phyloP scores from a whole-genome alignment of 1,140 invertebrate species.

The roundworm (Caenorhabditis elegans) region DNA sequence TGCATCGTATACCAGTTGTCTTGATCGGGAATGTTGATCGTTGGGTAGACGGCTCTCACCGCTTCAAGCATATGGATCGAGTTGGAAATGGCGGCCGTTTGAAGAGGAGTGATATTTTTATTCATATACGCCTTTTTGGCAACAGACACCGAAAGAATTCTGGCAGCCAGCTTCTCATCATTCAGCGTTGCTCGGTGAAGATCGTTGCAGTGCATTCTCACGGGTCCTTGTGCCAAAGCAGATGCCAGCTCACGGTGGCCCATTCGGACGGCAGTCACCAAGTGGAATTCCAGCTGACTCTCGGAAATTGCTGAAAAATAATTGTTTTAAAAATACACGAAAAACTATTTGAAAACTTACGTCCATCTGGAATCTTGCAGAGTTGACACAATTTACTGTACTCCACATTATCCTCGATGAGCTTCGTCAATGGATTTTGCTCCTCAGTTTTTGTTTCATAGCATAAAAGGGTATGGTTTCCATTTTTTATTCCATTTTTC shows the following conservation, averaged over 20 bases:
- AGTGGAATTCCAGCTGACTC: constrained; percentile 17
- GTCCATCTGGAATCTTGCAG: background rate
- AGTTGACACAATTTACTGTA: constrained; percentile 13
- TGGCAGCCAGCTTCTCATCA: constrained; percentile 56
- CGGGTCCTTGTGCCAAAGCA: constrained; percentile 60
- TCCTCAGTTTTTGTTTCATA: constrained; percentile 46
- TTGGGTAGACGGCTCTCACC: constrained; percentile 67
- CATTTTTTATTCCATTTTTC: constrained; percentile 68
- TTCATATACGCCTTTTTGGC: constrained; percentile 67
- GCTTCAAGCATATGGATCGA: constrained; percentile 57
- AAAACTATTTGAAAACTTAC: no score
- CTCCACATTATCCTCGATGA: background rate
- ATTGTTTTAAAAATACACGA: no score
- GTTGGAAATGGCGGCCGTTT: constrained; percentile 70
- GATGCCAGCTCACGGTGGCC: constrained; percentile 68
- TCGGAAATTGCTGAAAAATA: constrained; percentile 41
- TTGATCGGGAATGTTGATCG: constrained; percentile 68
- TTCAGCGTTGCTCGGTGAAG: constrained; percentile 28
- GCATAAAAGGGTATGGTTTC: constrained; percentile 69
- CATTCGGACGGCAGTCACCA: constrained; percentile 64
- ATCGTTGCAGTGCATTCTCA: constrained; percentile 16
- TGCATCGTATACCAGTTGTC: constrained; percentile 68
- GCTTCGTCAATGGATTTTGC: background rate
- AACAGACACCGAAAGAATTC: constrained; percentile 67
- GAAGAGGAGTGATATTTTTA: constrained; percentile 70